phyloP scores from a whole-genome alignment of 2,113 vertebrate genomes.

The Drymodes brunneopygia region DNA sequence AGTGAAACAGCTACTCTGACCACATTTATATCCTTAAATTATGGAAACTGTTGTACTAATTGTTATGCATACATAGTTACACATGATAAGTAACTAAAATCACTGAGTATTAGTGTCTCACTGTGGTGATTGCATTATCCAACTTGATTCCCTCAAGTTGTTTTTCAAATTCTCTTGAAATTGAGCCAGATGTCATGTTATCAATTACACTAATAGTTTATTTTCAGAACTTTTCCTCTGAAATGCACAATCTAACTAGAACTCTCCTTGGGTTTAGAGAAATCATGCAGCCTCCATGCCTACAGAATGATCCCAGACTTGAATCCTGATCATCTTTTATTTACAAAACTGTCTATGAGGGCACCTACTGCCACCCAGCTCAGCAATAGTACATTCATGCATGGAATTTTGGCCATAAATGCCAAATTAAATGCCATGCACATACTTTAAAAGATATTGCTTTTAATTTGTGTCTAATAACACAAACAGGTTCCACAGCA shows the following conservation, averaged over 20 bases:
- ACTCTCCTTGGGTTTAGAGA: background rate
- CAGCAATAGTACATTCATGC: background rate
- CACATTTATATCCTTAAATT: background rate
- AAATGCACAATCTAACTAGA: background rate
- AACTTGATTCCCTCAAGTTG: background rate
- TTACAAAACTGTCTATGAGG: background rate
- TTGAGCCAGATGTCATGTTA: background rate
- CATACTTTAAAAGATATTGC: background rate
- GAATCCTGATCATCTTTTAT: background rate
- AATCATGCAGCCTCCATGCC: background rate
- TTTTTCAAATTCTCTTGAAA: background rate
- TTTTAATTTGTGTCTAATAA: background rate
- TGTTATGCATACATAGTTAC: background rate
- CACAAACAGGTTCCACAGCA: background rate
- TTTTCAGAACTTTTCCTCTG: background rate
- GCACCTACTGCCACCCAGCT: background rate
- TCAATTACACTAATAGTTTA: background rate
- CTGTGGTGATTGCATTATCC: background rate
- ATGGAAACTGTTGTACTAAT: background rate
- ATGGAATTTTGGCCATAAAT: background rate
- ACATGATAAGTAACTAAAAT: background rate
- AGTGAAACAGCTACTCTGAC: background rate
- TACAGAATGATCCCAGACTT: background rate
- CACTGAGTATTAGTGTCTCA: background rate
- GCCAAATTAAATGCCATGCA: background rate